phyloP scores from a whole-genome alignment of 2,888 invertebrate genomes.

The Sycophila texana region DNA sequence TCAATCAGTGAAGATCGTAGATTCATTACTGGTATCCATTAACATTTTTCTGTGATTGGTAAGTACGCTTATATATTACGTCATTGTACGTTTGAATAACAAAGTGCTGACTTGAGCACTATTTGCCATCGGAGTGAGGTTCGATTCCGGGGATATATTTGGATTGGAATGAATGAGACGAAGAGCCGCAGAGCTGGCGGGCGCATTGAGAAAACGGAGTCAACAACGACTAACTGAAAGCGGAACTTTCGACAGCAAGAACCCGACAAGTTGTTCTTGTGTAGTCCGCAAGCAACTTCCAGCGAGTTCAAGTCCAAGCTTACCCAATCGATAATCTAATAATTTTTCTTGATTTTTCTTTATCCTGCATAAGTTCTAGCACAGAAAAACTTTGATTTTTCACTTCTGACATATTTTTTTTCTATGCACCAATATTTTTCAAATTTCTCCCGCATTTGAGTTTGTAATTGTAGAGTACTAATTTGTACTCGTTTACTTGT shows the following conservation, averaged over 20 bases:
- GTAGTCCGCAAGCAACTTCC: not conserved
- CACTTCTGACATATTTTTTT: not conserved
- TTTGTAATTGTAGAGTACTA: not conserved
- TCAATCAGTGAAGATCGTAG: no score
- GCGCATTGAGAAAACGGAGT: not conserved
- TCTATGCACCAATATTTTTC: not conserved
- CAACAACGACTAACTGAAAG: slow-evolving; percentile 8
- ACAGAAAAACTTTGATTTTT: not conserved
- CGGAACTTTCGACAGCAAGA: slow-evolving; percentile 9
- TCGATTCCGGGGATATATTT: not conserved
- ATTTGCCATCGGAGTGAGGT: not conserved
- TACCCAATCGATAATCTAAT: slow-evolving; percentile 24
- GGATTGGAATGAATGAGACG: not conserved
- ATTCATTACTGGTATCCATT: no score
- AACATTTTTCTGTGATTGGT: no score
- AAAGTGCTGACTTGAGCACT: not conserved
- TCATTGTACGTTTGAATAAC: not conserved
- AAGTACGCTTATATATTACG: no score
- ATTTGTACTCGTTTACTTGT: not conserved
- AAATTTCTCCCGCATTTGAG: not conserved
- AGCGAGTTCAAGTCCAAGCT: slow-evolving; percentile 3
- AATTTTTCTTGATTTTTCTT: slow-evolving; percentile 15
- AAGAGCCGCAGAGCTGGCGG: not conserved
- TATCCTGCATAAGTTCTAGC: slow-evolving; percentile 1
- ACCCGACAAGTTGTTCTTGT: slow-evolving; percentile 5